These are phyloP conservation scores for Anoplophora glabripennis DNA, from an alignment of 1,140 invertebrate genomes.

Conservation along the genomic window DNA sequence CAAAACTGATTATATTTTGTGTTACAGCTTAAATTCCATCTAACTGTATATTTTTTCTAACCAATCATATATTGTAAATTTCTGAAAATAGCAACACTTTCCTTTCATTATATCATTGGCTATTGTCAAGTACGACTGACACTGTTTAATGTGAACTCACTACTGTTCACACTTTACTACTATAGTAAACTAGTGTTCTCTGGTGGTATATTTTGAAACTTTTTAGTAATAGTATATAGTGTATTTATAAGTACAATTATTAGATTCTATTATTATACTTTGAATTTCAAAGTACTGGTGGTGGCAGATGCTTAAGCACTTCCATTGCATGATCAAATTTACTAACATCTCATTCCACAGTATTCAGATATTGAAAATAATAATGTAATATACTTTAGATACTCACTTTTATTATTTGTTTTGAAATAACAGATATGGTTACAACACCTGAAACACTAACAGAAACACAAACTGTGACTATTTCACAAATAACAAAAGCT, in stretches of 20 bases:
- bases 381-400: conserved; percentile 29
- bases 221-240: too few relatives aligned
- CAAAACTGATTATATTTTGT: conserved; percentile 30
- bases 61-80: conserved; percentile 32
- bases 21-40: conserved; percentile 37
- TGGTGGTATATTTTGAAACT: neutral
- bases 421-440: conserved; percentile 48
- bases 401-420: conserved; percentile 40
- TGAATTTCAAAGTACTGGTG: neutral
- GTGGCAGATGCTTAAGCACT: conserved; percentile 1
- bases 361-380: conserved; percentile 19
- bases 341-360: conserved; percentile 23
- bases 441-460: conserved; percentile 48
- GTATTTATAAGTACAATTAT: neutral
- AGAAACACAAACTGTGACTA: conserved; percentile 45
- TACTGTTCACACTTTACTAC: conserved; percentile 26
- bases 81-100: conserved; percentile 46
- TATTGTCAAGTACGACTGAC: conserved; percentile 38
- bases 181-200: neutral
- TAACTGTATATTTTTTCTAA: conserved; percentile 45
- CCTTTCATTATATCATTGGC: conserved; percentile 14
- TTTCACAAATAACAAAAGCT: conserved; percentile 39
- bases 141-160: conserved; percentile 29
- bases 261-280: conserved; percentile 8
- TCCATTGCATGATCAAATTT: conserved; percentile 24